Evolutionary conservation across 2,113 vertebrate genomes (phyloP).

Genomic region (Dolichallabes microphthalmus): DNA sequence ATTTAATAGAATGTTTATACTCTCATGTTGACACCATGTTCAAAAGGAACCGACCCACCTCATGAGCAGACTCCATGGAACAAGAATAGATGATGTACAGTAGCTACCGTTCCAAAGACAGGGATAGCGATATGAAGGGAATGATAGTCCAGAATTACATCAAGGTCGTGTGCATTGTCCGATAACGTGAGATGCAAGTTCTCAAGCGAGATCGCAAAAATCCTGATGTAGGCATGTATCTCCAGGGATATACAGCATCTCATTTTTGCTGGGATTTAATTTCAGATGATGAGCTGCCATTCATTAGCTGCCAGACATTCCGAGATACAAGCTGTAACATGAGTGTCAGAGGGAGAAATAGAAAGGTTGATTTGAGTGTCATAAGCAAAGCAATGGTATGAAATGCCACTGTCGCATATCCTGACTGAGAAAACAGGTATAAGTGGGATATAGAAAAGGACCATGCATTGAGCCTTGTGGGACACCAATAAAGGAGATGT

Average conservation of each 20-base stretch:
- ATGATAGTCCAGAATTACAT: slow-evolving; percentile 6
- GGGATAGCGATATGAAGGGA: not conserved
- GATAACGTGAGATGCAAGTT: not conserved
- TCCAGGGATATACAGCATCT: not conserved
- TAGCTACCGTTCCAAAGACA: not conserved
- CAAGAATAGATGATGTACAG: not conserved
- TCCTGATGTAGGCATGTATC: not conserved
- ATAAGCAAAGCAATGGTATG: not conserved
- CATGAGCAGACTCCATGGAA: not conserved
- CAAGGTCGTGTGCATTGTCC: not conserved
- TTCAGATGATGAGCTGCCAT: slow-evolving; percentile 21
- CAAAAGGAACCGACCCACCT: not conserved
- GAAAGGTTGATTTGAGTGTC: not conserved
- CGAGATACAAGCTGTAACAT: not conserved
- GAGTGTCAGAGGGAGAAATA: not conserved
- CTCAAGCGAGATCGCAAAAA: not conserved
- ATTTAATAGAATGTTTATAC: not conserved
- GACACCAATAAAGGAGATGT: not conserved
- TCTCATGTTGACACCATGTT: not conserved
- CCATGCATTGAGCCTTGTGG: not conserved
- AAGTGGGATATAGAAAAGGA: not conserved
- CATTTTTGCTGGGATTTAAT: slow-evolving; percentile 9
- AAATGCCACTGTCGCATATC: not conserved
- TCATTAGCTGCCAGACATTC: slow-evolving; percentile 3
- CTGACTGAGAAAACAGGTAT: not conserved